These are phyloP conservation scores for Rafetus swinhoei DNA, from an alignment of 2,113 vertebrate genomes.

Conservation along the genomic window DNA sequence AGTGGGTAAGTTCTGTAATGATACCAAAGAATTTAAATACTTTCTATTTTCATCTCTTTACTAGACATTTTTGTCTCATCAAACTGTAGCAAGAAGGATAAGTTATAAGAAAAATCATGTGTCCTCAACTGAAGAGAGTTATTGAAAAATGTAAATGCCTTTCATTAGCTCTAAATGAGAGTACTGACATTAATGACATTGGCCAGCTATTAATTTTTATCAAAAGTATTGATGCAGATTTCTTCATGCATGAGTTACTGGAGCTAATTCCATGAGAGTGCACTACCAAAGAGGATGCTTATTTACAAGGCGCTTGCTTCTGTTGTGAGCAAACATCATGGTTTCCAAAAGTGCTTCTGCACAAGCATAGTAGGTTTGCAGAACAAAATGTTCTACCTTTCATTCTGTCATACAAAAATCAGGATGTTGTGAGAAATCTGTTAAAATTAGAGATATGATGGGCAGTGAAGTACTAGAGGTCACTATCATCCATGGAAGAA, in stretches of 20 bases:
- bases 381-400: neutral
- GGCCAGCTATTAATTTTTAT: neutral
- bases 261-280: neutral
- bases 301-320: neutral
- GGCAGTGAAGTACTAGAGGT: neutral
- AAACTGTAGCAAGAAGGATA: neutral
- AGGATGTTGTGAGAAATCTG: neutral
- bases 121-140: neutral
- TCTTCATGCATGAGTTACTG: neutral
- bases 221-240: neutral
- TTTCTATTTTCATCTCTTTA: too few relatives aligned
- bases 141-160: neutral
- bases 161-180: neutral
- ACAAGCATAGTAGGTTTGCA: neutral
- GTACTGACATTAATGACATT: neutral
- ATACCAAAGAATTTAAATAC: too few relatives aligned
- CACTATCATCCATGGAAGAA: neutral
- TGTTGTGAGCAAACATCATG: neutral
- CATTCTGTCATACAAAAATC: neutral
- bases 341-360: slow-evolving; percentile 19
- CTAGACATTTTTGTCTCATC: neutral
- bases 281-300: slow-evolving; percentile 1
- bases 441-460: neutral
- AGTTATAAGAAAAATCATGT: neutral
- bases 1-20: too few relatives aligned